Evolutionary conservation across 2,888 invertebrate genomes (phyloP).

Genomic region (Oscheius myriophilus): DNA sequence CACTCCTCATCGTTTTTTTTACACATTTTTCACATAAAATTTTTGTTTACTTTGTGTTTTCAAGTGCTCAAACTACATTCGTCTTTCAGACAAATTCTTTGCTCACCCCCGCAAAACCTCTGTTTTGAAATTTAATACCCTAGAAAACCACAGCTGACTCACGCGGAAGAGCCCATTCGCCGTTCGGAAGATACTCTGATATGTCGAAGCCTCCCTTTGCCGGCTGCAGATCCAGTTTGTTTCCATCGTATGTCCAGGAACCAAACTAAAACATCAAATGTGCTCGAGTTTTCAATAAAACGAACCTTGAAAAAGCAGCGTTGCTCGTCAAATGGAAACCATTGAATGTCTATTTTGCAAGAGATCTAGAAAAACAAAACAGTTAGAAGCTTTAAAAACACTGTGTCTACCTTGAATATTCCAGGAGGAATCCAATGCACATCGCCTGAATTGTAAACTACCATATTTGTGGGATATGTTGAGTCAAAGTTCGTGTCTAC

Average conservation of each 20-base stretch:
- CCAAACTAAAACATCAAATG: slow-evolving; percentile 55
- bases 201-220: slow-evolving; percentile 70
- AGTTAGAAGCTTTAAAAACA: background rate
- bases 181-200: slow-evolving; percentile 68
- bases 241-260: slow-evolving; percentile 93
- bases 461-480: slow-evolving; percentile 74
- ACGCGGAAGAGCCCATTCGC: slow-evolving; percentile 69
- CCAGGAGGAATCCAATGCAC: slow-evolving; percentile 93
- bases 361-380: slow-evolving; percentile 12
- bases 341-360: slow-evolving; percentile 74
- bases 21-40: too few relatives aligned
- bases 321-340: slow-evolving; percentile 79
- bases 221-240: slow-evolving; percentile 82
- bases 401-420: slow-evolving; percentile 76
- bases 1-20: too few relatives aligned
- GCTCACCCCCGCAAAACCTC: too few relatives aligned
- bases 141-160: slow-evolving; percentile 9
- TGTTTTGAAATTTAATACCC: too few relatives aligned
- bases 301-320: slow-evolving; percentile 66
- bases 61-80: too few relatives aligned
- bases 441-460: slow-evolving; percentile 89
- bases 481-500: slow-evolving; percentile 74
- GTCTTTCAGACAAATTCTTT: too few relatives aligned
- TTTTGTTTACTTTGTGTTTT: too few relatives aligned
- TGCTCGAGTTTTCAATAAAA: background rate